Base-by-base conservation (phyloP, 2,113 vertebrate species). In the Sapayoa aenigma region DNA sequence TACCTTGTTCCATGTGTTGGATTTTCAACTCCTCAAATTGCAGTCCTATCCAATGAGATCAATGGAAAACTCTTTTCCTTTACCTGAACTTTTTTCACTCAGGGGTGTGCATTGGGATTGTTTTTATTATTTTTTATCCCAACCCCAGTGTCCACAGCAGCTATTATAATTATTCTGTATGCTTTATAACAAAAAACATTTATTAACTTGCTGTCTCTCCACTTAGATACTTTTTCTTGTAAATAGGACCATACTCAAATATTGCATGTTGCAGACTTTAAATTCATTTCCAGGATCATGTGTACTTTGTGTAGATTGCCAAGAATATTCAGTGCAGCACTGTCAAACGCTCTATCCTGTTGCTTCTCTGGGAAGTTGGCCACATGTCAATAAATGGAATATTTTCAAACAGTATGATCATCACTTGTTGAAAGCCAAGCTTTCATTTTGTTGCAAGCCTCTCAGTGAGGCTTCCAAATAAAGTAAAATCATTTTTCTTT, bases 381-480 rank as follows among this genome's bases (percentile, higher is more conserved):
- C 42, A 28, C 4, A 0, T 71, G 37, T 62, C 89, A 93, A 16
- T 93, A 89, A 89, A 72, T 41, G 39, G 12, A 91, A 42, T 95
- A 79, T 85, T 93, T 95, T 91, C 25, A 71, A 97, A 86, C 22
- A 77, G 33, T 65, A 20, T 49, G 68, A 39, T 76, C 35, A 46
- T 66, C 9, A 3, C 52, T 85, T 74, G 9, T 50, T 89, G 66
- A 46, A 91, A 93, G 72, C 35, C 67, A 93, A 85, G 31, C 41
- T 86, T 90, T 91, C 9, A 0, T 87, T 91, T 91, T 89, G 60
- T 79, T 92, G 13, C 62, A 68, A 31, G 47, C 18, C 16, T 94
- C n/a, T 91, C 42, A 83, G 69, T 37, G 35, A 93, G 25, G 19
- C 35, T 96, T 95, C 79, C 39, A 88, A 91, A 88, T 93, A 83